Evolutionary conservation across 2,113 vertebrate genomes (phyloP), one percentile per base, ranked within the genome.

Genomic region (Cebus imitator): DNA sequence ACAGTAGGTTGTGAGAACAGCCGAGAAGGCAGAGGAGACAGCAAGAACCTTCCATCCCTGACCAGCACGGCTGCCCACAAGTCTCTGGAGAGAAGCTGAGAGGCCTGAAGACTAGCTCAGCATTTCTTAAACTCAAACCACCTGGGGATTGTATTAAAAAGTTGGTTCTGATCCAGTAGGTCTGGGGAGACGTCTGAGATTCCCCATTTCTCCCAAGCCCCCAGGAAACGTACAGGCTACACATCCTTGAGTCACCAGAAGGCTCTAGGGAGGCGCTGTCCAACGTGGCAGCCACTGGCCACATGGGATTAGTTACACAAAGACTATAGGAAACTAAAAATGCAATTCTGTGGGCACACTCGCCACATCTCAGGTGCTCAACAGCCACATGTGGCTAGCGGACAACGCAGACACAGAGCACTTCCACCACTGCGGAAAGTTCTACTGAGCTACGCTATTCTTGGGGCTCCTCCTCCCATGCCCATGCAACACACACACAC

Each of bases 211-310:
- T 68, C 76, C 48, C 10, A 20, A 11, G 45, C 11, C 68, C 45
- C 90, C 48, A 2, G n/a, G 52, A 66, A 66, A 45, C 0, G 2
- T 5, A n/a, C 2, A 30, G 70, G 37, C 43, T 2, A 7, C 18
- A 0, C 7, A 30, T 17, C 55, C 66, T 8, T 12, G 35, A 10
- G 58, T 35, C 35, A 32, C 2, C 20, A 35, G 8, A 3, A 2
- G 40, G 70, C 75, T 48, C 40, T 4, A 12, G 37, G 18, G 48
- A 32, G 0, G 2, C 0, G 0, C 27, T 6, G 8, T 18, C 20
- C 40, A 2, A 23, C 0, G 43, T 0, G 3, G 30, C 21, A 0
- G 35, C 8, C 1, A 0, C n/a, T 20, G 3, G 23, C 5, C 89
- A 27, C 8, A 2, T 16, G 37, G 0, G 50, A 45, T 16, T 2